These are phyloP conservation scores for Diorhabda carinulata DNA, from an alignment of 1,140 invertebrate genomes.

Conservation along the genomic window DNA sequence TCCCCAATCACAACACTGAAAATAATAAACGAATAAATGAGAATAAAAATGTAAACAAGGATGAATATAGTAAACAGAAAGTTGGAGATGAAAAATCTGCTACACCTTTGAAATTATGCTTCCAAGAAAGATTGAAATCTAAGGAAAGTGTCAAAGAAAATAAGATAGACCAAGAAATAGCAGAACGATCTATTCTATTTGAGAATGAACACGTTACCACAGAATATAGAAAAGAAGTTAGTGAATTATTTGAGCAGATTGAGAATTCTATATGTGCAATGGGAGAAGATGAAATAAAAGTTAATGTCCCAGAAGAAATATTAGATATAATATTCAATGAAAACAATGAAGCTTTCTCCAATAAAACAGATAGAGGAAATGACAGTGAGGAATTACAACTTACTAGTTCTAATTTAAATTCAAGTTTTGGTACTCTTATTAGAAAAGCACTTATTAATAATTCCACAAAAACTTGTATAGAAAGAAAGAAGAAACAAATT, in stretches of 20 bases:
- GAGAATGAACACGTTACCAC: slow-evolving; percentile 23
- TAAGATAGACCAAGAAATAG: slow-evolving; percentile 14
- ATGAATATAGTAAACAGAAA: slow-evolving; percentile 3
- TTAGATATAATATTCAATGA: slow-evolving; percentile 31
- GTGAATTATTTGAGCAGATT: slow-evolving; percentile 38
- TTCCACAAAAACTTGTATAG: slow-evolving; percentile 29
- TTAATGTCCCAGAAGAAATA: slow-evolving; percentile 27
- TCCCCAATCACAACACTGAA: neutral
- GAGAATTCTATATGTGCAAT: slow-evolving; percentile 40
- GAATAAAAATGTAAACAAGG: neutral
- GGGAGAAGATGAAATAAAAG: slow-evolving; percentile 27
- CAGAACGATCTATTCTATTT: slow-evolving; percentile 25
- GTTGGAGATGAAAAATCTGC: slow-evolving; percentile 19
- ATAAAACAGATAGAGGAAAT: slow-evolving; percentile 23
- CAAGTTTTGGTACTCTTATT: slow-evolving; percentile 35
- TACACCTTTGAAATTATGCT: slow-evolving; percentile 17
- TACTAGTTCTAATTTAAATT: slow-evolving; percentile 24
- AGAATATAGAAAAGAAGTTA: slow-evolving; percentile 37
- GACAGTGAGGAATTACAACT: slow-evolving; percentile 26
- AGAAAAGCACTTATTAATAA: slow-evolving; percentile 41
- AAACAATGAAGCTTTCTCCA: slow-evolving; percentile 8
- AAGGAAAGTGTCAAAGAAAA: slow-evolving; percentile 5
- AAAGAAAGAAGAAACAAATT: slow-evolving; percentile 19
- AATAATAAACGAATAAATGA: slow-evolving; percentile 2
- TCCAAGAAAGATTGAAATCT: slow-evolving; percentile 10